These are phyloP conservation scores for Megaceryle maxima DNA, from an alignment of 2,113 vertebrate species.

Conservation along the genomic window DNA sequence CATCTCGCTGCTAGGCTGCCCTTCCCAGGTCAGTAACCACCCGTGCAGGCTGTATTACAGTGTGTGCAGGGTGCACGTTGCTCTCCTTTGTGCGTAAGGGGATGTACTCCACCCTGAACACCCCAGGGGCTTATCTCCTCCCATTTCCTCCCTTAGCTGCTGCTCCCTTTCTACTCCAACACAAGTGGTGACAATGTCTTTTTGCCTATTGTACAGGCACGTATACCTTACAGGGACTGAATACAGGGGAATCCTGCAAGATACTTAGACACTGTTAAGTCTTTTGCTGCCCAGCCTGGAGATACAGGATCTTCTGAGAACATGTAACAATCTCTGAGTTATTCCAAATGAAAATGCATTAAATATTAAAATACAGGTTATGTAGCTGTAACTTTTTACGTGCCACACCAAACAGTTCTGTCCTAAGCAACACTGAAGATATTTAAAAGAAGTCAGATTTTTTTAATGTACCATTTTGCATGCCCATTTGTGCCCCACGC, in stretches of 20 bases:
- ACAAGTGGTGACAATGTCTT: background rate
- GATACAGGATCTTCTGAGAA: background rate
- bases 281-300: background rate
- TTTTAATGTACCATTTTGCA: fast-evolving
- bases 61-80: fast-evolving
- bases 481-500: background rate
- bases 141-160: background rate
- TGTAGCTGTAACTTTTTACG: background rate
- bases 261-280: background rate
- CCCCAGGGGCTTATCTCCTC: background rate
- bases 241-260: background rate
- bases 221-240: background rate
- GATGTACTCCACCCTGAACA: background rate
- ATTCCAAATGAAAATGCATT: background rate
- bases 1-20: fast-evolving
- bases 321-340: background rate
- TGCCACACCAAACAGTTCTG: background rate
- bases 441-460: background rate
- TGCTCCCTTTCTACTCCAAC: background rate
- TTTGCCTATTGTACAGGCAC: background rate
- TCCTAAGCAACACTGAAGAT: background rate
- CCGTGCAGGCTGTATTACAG: background rate
- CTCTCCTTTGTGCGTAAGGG: background rate
- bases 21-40: background rate
- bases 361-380: background rate